phyloP scores from a whole-genome alignment of 2,113 vertebrate species.

The Sporophila hypoxantha region DNA sequence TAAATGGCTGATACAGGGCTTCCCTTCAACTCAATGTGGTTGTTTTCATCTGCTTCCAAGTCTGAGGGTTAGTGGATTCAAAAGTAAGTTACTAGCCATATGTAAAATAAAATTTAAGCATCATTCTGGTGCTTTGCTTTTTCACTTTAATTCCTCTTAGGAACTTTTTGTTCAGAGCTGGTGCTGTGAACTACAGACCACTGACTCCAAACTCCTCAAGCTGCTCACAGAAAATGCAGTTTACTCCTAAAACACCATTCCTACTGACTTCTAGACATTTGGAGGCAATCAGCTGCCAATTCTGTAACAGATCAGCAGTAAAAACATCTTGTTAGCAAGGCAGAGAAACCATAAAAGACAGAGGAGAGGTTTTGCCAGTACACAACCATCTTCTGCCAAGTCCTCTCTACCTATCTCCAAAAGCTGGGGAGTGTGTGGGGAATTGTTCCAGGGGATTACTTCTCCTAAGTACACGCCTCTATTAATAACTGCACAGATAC shows the following conservation, averaged over 20 bases:
- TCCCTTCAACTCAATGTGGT: not conserved
- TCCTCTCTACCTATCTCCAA: slow-evolving; percentile 12
- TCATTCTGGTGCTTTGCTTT: not conserved
- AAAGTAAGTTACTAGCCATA: not conserved
- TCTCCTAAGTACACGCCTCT: not conserved
- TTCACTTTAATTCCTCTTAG: slow-evolving; percentile 1
- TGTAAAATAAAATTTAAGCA: not conserved
- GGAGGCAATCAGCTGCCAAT: slow-evolving; percentile 52
- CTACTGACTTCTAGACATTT: slow-evolving; percentile 31
- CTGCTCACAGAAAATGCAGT: slow-evolving; percentile 28
- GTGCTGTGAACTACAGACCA: not conserved
- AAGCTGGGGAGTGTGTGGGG: not conserved
- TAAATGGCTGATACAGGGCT: not conserved
- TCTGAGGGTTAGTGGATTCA: not conserved
- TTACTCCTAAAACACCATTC: slow-evolving; percentile 42
- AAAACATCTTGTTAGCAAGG: slow-evolving; percentile 56
- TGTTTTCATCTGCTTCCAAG: slow-evolving; percentile 19
- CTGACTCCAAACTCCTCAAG: slow-evolving; percentile 9
- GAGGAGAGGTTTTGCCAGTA: slow-evolving; percentile 34
- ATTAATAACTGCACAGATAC: not conserved
- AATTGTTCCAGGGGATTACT: not conserved
- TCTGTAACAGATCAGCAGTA: slow-evolving; percentile 38
- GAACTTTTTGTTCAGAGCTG: slow-evolving; percentile 23
- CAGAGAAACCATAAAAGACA: slow-evolving; percentile 36
- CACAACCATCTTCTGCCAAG: slow-evolving; percentile 30